Evolutionary conservation across 2,888 invertebrate species (phyloP).

Genomic region (Dasypogon diadema): DNA sequence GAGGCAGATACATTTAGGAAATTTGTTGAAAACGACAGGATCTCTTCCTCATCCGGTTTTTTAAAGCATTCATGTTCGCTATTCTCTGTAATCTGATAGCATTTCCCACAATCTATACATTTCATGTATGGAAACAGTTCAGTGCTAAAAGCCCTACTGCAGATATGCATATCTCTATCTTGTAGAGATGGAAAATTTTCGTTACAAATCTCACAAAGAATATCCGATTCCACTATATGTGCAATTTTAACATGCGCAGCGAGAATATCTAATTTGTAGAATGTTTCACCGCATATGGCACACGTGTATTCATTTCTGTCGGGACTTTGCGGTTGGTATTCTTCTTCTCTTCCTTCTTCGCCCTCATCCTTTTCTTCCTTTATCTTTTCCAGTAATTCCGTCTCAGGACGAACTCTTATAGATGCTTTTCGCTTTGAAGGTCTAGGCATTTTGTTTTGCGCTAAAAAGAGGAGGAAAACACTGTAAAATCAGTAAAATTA

Average conservation of each 20-base stretch:
- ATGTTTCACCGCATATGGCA: background rate
- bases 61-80: background rate
- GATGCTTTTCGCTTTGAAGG: background rate
- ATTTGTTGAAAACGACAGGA: background rate
- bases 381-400: background rate
- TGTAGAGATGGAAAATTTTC: background rate
- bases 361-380: background rate
- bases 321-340: background rate
- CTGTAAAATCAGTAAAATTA: no score
- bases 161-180: background rate
- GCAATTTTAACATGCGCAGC: background rate
- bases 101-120: background rate
- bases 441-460: background rate
- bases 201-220: background rate
- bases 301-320: background rate
- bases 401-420: background rate
- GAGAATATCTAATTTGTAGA: background rate
- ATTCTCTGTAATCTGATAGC: background rate
- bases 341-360: background rate
- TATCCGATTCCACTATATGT: background rate
- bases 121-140: background rate
- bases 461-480: no score
- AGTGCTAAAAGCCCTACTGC: background rate
- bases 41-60: background rate
- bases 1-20: background rate